Conservation (phyloP, 2,113 vertebrate species). For the Collichthys lucidus region DNA sequence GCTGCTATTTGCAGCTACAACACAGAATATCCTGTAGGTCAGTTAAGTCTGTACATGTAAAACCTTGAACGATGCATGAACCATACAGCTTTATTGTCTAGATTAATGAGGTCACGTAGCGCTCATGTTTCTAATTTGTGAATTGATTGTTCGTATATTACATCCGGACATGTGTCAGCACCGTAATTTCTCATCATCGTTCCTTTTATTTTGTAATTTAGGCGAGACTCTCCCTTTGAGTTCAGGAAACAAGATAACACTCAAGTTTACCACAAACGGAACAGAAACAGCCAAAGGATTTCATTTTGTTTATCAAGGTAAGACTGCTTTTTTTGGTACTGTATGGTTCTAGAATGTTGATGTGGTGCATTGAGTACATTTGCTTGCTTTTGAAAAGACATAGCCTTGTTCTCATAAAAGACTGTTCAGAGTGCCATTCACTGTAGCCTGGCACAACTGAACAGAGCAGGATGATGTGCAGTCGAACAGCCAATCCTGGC, state of each 20-base stretch:
- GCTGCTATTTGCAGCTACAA: not conserved
- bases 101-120: not conserved
- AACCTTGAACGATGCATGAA: not conserved
- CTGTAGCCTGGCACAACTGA: slow-evolving; percentile 38
- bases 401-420: slow-evolving; percentile 20
- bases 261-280: slow-evolving; percentile 94
- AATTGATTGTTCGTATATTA: not conserved
- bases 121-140: not conserved
- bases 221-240: slow-evolving; percentile 96
- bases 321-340: slow-evolving; percentile 53
- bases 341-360: not conserved
- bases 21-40: not conserved
- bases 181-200: not conserved
- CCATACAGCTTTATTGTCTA: not conserved
- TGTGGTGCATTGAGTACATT: slow-evolving; percentile 23
- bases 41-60: not conserved
- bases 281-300: slow-evolving; percentile 96
- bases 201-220: slow-evolving; percentile 79
- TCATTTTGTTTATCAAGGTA: slow-evolving; percentile 99
- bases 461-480: slow-evolving; percentile 40
- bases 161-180: not conserved
- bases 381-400: slow-evolving; percentile 3
- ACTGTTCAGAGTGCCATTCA: slow-evolving; percentile 40
- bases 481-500: slow-evolving; percentile 60
- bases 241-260: slow-evolving; percentile 96